These are phyloP conservation scores for Neocrepidodera transversa DNA, from an alignment of 2,888 invertebrate species.

Conservation along the genomic window DNA sequence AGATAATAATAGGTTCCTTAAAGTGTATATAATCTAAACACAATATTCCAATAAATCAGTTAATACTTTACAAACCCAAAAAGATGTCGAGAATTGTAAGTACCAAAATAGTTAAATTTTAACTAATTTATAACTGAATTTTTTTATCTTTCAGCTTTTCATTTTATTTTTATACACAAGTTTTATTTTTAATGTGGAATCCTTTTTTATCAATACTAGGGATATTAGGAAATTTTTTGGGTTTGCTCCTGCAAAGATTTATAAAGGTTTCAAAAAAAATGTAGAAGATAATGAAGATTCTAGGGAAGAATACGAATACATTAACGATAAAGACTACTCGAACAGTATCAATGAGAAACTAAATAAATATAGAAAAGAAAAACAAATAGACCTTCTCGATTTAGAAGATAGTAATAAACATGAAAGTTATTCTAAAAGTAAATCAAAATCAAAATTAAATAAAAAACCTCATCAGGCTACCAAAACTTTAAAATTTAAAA, in stretches of 20 bases:
- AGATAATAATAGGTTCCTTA: slow-evolving; percentile 16
- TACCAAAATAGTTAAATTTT: background rate
- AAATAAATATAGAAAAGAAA: background rate
- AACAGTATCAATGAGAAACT: slow-evolving; percentile 15
- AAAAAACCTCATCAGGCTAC: background rate
- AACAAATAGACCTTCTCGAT: slow-evolving; percentile 1
- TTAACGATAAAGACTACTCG: background rate
- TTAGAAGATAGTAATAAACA: slow-evolving; percentile 4
- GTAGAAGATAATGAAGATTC: background rate
- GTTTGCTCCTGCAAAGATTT: background rate
- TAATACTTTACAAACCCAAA: background rate
- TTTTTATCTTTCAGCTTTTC: background rate
- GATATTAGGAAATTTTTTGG: slow-evolving; percentile 19
- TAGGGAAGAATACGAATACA: background rate
- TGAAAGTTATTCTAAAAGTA: slow-evolving; percentile 1
- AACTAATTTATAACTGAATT: background rate
- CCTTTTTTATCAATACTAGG: slow-evolving; percentile 4
- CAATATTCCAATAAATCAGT: background rate
- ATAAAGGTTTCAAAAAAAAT: background rate
- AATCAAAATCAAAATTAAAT: background rate
- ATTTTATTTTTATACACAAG: background rate
- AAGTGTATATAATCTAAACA: slow-evolving; percentile 9
- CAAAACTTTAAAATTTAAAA: slow-evolving; percentile 6
- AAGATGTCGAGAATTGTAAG: slow-evolving; percentile 15
- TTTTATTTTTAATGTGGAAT: background rate